phyloP scores from a whole-genome alignment of 2,888 invertebrate genomes.

The Eulithis testata region DNA sequence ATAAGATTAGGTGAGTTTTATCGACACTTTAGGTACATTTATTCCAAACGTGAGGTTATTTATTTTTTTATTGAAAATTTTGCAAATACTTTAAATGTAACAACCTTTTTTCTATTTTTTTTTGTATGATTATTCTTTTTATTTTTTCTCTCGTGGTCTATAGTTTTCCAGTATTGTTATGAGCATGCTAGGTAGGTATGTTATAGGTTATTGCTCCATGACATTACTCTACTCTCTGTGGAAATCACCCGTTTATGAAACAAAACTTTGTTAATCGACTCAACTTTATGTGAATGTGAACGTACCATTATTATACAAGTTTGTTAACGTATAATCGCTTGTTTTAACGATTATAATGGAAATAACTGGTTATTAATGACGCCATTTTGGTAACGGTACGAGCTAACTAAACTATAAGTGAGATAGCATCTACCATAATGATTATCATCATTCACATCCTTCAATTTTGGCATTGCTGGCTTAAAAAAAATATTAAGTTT shows the following conservation, averaged over 20 bases:
- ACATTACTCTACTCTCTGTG: slow-evolving; percentile 8
- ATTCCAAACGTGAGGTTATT: too few relatives aligned
- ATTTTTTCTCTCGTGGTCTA: too few relatives aligned
- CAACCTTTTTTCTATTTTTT: too few relatives aligned
- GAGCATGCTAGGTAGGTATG: background rate
- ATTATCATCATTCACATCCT: too few relatives aligned
- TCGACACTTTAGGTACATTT: too few relatives aligned
- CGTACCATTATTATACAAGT: slow-evolving; percentile 7
- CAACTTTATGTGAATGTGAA: slow-evolving; percentile 1
- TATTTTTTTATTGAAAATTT: too few relatives aligned
- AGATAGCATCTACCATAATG: background rate
- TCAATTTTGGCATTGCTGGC: too few relatives aligned
- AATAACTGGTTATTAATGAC: slow-evolving; percentile 10
- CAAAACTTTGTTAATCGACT: slow-evolving; percentile 11
- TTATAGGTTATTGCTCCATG: slow-evolving; percentile 2
- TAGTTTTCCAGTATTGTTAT: too few relatives aligned
- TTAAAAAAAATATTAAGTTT: too few relatives aligned
- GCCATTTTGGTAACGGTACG: slow-evolving; percentile 12
- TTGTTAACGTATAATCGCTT: slow-evolving; percentile 10
- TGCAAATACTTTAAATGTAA: too few relatives aligned
- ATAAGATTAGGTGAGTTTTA: too few relatives aligned
- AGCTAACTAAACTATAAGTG: slow-evolving; percentile 5
- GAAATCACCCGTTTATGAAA: slow-evolving; percentile 18
- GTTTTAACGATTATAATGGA: slow-evolving; percentile 18
- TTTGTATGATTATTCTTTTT: too few relatives aligned